These are phyloP conservation scores for Eubucco bourcierii DNA, from an alignment of 2,113 vertebrate species.

Conservation along the genomic window DNA sequence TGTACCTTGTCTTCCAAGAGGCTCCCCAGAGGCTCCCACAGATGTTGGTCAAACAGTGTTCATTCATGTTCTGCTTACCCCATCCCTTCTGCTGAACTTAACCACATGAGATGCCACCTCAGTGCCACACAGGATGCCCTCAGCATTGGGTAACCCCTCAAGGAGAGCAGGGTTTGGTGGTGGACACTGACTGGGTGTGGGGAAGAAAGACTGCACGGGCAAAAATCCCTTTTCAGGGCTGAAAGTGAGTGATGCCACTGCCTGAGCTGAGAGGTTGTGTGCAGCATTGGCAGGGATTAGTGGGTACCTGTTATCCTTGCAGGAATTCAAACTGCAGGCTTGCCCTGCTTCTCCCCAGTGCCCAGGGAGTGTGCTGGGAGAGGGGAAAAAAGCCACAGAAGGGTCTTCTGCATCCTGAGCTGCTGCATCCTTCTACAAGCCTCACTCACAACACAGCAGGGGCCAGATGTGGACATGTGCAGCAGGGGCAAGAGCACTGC, in stretches of 20 bases:
- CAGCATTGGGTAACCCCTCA: background rate
- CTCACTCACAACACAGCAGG: background rate
- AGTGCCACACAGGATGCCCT: rapidly evolving
- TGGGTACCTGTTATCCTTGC: background rate
- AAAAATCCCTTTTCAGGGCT: background rate
- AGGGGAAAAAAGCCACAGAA: background rate
- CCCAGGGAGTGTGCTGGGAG: rapidly evolving
- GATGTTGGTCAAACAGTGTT: background rate
- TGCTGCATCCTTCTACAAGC: background rate
- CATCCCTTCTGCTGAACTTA: background rate
- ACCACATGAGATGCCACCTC: background rate
- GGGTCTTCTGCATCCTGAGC: background rate
- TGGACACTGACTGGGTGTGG: rapidly evolving
- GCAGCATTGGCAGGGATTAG: rapidly evolving
- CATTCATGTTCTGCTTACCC: background rate
- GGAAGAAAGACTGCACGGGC: background rate
- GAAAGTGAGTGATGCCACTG: background rate
- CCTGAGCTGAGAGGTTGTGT: background rate
- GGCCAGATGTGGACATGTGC: background rate
- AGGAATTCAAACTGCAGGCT: background rate
- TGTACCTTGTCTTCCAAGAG: conserved; percentile 55
- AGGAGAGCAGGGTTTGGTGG: rapidly evolving
- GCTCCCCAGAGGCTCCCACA: conserved; percentile 53
- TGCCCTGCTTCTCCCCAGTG: rapidly evolving
- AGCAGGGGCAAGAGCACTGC: rapidly evolving